A percentile compares a stretch with the other conserved stretches of the same genome.
Conservation (phyloP, 1,140 invertebrate genomes). For the Coenobita brevimanus region DNA sequence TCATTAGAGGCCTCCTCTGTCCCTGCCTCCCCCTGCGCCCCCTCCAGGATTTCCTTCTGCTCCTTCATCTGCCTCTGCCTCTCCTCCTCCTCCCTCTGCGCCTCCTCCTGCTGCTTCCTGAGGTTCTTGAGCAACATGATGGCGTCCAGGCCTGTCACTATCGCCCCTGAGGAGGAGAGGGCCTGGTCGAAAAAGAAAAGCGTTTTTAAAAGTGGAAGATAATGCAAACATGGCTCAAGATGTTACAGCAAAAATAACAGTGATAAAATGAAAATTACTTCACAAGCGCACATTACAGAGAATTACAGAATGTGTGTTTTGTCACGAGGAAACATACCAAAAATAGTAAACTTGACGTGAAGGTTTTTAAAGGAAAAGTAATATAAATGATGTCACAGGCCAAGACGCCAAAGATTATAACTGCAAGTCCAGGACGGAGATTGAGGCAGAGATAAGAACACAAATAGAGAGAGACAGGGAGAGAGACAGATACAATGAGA, state of each 20-base stretch:
- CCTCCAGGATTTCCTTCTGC: not conserved
- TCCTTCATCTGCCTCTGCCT: not conserved
- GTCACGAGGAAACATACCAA: too few relatives aligned
- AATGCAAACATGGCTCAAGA: too few relatives aligned
- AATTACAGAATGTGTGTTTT: too few relatives aligned
- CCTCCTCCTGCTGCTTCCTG: slow-evolving; percentile 37
- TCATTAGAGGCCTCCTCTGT: not conserved
- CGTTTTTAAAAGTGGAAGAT: too few relatives aligned
- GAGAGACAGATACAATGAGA: not conserved
- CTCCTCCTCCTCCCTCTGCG: slow-evolving; percentile 30
- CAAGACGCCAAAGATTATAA: too few relatives aligned
- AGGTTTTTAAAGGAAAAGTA: too few relatives aligned
- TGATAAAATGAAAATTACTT: too few relatives aligned
- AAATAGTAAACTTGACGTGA: too few relatives aligned
- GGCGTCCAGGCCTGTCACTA: slow-evolving; percentile 51
- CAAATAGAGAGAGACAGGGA: not conserved
- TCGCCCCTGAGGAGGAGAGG: slow-evolving; percentile 50
- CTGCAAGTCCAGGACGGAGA: too few relatives aligned
- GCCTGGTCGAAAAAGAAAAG: not conserved
- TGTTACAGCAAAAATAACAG: too few relatives aligned
- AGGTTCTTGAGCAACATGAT: slow-evolving; percentile 54
- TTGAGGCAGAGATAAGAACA: not conserved
- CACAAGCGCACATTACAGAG: too few relatives aligned
- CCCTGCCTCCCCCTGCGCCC: not conserved
- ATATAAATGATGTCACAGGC: too few relatives aligned